Conservation (phyloP, 2,113 vertebrate genomes). For the Etia nguti region DNA sequence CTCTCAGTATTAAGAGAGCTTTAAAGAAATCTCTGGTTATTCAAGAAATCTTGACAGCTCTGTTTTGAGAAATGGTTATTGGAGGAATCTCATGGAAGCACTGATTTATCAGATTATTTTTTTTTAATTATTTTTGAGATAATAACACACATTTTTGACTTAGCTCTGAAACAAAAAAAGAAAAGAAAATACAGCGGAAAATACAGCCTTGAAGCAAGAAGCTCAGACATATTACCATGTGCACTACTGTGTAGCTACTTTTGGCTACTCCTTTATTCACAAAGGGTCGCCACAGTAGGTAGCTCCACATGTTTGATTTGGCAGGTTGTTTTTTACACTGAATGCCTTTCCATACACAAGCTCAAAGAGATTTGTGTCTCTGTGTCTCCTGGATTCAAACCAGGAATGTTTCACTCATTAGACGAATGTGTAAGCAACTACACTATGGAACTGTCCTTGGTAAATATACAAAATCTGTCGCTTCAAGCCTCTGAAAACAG, state of each 20-base stretch:
- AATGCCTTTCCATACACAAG: neutral
- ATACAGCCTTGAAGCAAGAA: neutral
- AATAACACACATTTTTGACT: neutral
- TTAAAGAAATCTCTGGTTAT: neutral
- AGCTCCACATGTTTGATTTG: neutral
- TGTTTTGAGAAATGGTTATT: neutral
- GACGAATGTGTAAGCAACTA: neutral
- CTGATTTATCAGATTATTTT: fast-evolving
- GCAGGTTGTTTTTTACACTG: neutral
- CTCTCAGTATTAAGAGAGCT: neutral
- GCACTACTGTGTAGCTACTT: neutral
- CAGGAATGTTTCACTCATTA: neutral
- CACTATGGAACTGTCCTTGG: neutral
- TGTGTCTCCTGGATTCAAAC: neutral
- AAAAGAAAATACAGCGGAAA: neutral
- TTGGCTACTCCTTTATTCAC: neutral
- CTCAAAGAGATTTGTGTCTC: neutral
- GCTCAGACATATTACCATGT: neutral
- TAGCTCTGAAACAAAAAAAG: neutral
- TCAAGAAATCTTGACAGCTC: neutral
- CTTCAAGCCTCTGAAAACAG: neutral
- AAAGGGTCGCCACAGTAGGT: neutral
- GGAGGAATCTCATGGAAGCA: neutral
- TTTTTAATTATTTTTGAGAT: neutral
- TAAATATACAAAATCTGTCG: neutral